Evolutionary conservation across 1,140 invertebrate genomes (phyloP).

Genomic region (Eciton burchellii): DNA sequence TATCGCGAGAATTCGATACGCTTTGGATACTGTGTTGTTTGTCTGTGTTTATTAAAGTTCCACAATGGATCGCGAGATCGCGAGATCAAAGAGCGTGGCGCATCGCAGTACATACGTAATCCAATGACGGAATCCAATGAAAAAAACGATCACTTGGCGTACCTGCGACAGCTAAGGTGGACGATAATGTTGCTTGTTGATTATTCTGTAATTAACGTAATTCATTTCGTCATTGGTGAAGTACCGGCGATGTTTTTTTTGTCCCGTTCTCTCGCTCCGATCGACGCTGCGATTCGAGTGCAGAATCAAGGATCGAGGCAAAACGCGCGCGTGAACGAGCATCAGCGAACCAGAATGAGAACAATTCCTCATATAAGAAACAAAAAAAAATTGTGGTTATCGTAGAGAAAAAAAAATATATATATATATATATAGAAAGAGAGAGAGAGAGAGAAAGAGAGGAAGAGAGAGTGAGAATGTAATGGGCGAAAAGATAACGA

Average conservation of each 20-base stretch:
- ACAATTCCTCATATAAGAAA: slow-evolving; percentile 79
- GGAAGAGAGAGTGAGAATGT: slow-evolving; percentile 26
- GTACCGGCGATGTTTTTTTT: not conserved
- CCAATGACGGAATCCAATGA: slow-evolving; percentile 6
- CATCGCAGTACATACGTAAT: not conserved
- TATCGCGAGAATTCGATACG: slow-evolving; percentile 20
- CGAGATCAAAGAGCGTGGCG: not conserved
- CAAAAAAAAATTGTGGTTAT: slow-evolving; percentile 52
- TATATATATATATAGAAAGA: slow-evolving; percentile 14
- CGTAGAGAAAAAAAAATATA: slow-evolving; percentile 39
- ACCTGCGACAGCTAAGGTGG: not conserved
- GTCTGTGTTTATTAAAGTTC: not conserved
- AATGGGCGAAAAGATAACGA: slow-evolving; percentile 49
- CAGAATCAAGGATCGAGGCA: slow-evolving; percentile 54
- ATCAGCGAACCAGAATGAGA: slow-evolving; percentile 67
- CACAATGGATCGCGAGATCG: not conserved
- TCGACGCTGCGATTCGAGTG: not conserved
- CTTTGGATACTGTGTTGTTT: not conserved
- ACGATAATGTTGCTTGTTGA: slow-evolving; percentile 21
- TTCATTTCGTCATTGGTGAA: not conserved
- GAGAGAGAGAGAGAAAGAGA: slow-evolving; percentile 15
- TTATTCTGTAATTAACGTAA: slow-evolving; percentile 1
- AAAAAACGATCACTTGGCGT: not conserved
- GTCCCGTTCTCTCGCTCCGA: not conserved
- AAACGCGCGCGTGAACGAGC: slow-evolving; percentile 67